These are phyloP conservation scores for Ochropleura plecta DNA, from an alignment of 2,888 invertebrate species.

Conservation along the genomic window DNA sequence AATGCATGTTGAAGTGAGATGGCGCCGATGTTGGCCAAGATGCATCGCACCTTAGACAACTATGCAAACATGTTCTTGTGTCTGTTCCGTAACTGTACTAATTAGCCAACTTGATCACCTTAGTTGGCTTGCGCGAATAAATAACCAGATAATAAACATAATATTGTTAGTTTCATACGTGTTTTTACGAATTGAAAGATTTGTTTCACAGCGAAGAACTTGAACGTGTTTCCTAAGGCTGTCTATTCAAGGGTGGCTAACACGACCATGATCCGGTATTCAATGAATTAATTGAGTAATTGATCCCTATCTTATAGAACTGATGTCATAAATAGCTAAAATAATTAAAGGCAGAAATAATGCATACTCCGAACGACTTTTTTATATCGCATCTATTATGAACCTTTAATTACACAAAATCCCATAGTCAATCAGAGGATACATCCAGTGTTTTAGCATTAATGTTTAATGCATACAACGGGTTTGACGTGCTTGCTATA, in stretches of 20 bases:
- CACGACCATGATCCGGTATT: slow-evolving; percentile 32
- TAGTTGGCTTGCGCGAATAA: slow-evolving; percentile 9
- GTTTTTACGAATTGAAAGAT: slow-evolving; percentile 30
- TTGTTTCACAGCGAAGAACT: slow-evolving; percentile 2
- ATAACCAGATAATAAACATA: slow-evolving; percentile 13
- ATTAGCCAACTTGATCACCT: slow-evolving; percentile 32
- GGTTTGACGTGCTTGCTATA: slow-evolving; percentile 50
- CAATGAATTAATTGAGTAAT: slow-evolving; percentile 62
- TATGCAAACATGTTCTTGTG: slow-evolving; percentile 1
- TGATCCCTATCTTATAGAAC: slow-evolving; percentile 44
- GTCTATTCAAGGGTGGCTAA: slow-evolving; percentile 28
- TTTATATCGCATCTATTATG: slow-evolving; percentile 59
- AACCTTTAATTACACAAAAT: slow-evolving; percentile 70
- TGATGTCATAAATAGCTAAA: slow-evolving; percentile 53
- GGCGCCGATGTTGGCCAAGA: neutral
- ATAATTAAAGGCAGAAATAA: slow-evolving; percentile 44
- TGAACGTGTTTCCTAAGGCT: slow-evolving; percentile 24
- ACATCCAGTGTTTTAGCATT: slow-evolving; percentile 57
- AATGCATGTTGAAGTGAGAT: slow-evolving; percentile 3
- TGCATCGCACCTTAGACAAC: slow-evolving; percentile 11
- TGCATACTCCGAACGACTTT: slow-evolving; percentile 45
- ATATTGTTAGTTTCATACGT: neutral
- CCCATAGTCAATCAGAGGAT: slow-evolving; percentile 66
- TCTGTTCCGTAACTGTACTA: slow-evolving; percentile 1
- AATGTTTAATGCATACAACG: slow-evolving; percentile 67